Percentiles rank a stretch among this genome's conserved stretches.
phyloP scores from a whole-genome alignment of 2,888 invertebrate species.

The Pristionchus entomophagus region DNA sequence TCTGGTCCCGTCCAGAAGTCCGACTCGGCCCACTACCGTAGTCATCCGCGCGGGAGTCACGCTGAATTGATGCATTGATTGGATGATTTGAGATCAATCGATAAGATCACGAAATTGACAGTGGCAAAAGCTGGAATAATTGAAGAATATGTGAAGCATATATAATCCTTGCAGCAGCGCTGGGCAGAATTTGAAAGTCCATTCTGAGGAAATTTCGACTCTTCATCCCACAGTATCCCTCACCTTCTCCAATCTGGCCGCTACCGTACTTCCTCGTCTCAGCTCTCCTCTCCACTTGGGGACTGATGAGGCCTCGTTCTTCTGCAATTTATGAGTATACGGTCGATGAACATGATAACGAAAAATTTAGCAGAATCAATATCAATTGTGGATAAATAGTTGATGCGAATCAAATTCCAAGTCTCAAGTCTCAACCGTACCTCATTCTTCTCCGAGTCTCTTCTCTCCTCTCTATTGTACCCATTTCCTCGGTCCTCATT shows the following conservation, averaged over 20 bases:
- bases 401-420: not conserved
- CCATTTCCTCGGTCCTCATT: conserved; percentile 11
- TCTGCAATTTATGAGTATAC: not conserved
- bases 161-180: not conserved
- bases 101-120: not conserved
- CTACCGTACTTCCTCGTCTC: conserved; percentile 3
- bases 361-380: not conserved
- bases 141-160: not conserved
- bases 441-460: not conserved
- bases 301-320: not conserved
- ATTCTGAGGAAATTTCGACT: too few relatives aligned
- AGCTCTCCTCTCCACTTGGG: not conserved
- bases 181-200: too few relatives aligned
- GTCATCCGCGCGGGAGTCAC: not conserved
- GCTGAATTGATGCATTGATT: not conserved
- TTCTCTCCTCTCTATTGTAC: conserved; percentile 33
- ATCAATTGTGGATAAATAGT: not conserved
- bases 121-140: not conserved
- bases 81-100: not conserved
- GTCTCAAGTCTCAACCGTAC: not conserved
- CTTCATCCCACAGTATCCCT: not conserved
- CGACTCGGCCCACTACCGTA: not conserved
- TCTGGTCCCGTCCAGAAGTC: not conserved
- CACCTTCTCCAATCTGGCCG: not conserved
- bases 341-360: not conserved